Conservation (phyloP, 2,888 invertebrate species). For the Seira musarum region DNA sequence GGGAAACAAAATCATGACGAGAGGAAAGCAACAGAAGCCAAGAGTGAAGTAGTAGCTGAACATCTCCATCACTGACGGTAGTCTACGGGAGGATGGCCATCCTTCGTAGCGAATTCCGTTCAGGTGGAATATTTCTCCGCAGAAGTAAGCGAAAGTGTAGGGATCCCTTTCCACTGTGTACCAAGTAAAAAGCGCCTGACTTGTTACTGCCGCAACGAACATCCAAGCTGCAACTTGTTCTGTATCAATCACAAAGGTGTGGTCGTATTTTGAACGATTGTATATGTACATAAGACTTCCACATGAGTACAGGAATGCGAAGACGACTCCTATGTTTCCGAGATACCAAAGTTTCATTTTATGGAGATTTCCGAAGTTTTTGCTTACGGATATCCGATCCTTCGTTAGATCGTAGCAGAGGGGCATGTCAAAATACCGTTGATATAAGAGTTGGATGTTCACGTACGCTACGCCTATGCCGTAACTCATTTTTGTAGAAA, state of each 20-base stretch:
- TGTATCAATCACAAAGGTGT: too few species aligned
- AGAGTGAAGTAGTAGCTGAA: too few species aligned
- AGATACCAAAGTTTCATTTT: background rate
- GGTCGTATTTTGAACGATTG: background rate
- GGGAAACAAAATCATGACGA: background rate
- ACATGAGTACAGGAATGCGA: background rate
- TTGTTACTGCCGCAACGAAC: background rate
- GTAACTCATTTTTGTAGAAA: too few species aligned
- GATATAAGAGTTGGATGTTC: background rate
- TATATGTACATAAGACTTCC: too few species aligned
- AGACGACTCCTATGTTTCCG: background rate
- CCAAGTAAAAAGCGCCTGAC: background rate
- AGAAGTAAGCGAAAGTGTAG: background rate
- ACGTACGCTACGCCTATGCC: background rate
- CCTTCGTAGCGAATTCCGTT: background rate
- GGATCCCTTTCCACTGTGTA: slow-evolving; percentile 11
- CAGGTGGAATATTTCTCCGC: background rate
- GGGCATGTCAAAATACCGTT: slow-evolving; percentile 3
- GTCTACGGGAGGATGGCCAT: background rate
- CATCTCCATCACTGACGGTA: too few species aligned
- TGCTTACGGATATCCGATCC: background rate
- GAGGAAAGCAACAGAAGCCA: background rate
- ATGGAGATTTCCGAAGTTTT: background rate
- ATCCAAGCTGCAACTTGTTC: background rate
- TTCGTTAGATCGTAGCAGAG: background rate